Evolutionary conservation across 2,797 vertebrate species (phyloP), one percentile per base, ranked within the genome.

Genomic region (Liparis tanakae): DNA sequence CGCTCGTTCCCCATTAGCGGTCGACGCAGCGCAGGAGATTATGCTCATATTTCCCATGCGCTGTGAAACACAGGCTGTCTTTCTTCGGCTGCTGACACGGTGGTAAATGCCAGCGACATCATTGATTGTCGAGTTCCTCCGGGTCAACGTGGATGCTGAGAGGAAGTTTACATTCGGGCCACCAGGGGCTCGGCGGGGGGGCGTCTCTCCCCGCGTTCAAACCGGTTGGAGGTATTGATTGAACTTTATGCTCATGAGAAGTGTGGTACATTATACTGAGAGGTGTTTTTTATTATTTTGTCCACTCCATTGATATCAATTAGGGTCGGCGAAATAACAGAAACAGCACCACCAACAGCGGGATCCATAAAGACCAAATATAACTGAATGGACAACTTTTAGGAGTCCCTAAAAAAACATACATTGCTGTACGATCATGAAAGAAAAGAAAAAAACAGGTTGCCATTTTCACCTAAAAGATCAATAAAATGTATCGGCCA

Each of bases 1-100:
- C 18, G 79, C 80, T 85, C 78, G 80, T 85, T 85, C 78, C 48
- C 85, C 83, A 88, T 92, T 89, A 87, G 84, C 74, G 54, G 81
- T 81, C 78, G 74, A 81, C 79, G 80, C 71, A 83, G 75, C 78
- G 56, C 63, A 39, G 30, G 68, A 83, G 87, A 91, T 89, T 87
- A 88, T 72, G 67, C 67, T 74, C 34, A 30, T 78, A 74, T 71
- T 83, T 80, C 53, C 80, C 61, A 44, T 65, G 57, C 59, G 84
- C 78, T 84, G 80, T 14, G 56, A 80, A 34, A 22, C 10, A 13
- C 50, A 22, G 20, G 62, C 71, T 76, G 64, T 78, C 57, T 61
- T 4, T 57, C 63, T 72, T 41, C 20, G 51, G 64, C 82, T 37
- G 78, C 60, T 62, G 61, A 50, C 39, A 67, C 74, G 44, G 63